phyloP scores from a whole-genome alignment of 2,113 vertebrate genomes.

The Heloderma charlesbogerti region DNA sequence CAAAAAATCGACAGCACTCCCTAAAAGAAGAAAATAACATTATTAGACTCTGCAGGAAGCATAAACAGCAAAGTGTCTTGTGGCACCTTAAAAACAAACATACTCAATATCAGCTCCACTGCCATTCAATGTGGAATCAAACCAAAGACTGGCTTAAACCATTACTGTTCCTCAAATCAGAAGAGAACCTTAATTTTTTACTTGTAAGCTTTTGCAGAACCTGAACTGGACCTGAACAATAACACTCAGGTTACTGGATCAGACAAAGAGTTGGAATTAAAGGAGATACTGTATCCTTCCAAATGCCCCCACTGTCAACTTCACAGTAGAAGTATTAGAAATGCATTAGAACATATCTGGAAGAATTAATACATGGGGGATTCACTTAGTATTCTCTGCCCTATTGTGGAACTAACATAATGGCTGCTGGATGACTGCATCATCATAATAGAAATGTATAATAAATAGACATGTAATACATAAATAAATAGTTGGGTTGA shows the following conservation, averaged over 20 bases:
- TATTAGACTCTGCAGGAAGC: slow-evolving; percentile 47
- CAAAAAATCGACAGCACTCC: slow-evolving; percentile 95
- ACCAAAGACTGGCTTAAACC: neutral
- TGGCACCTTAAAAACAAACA: neutral
- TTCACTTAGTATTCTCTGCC: neutral
- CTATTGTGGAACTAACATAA: neutral
- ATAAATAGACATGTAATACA: too few relatives aligned
- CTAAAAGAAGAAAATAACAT: slow-evolving; percentile 81
- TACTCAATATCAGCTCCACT: neutral
- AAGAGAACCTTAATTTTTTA: neutral
- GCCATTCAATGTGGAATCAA: neutral
- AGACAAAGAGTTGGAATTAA: neutral
- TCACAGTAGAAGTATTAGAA: neutral
- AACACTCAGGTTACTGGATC: neutral
- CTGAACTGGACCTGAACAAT: neutral
- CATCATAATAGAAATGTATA: neutral
- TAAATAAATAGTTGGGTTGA: too few relatives aligned
- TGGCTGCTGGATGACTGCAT: neutral
- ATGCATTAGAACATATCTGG: neutral
- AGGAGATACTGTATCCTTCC: neutral
- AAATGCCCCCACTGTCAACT: neutral
- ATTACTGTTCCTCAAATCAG: neutral
- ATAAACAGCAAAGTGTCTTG: neutral
- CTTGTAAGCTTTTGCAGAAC: neutral
- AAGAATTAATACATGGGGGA: neutral